phyloP scores from a whole-genome alignment of 1,140 invertebrate genomes.

The honey bee (Apis mellifera) region Amel_HAv3.1 CM009941.2:10450501-10451000 shows the following conservation, averaged over 20 bases:
- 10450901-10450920: background rate
- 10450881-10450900: background rate
- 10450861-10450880: rapidly evolving
- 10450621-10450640: no score
- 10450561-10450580: no score
- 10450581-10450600: no score
- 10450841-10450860: background rate
- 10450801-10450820: background rate
- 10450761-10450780: no score
- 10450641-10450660: no score
- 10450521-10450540: no score
- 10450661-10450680: background rate
- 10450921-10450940: background rate
- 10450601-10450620: no score
- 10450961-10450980: background rate
- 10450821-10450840: background rate
- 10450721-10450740: background rate
- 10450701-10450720: background rate
- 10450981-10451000: background rate
- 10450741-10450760: background rate
- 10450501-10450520: no score
- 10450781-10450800: no score
- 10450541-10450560: no score
- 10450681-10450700: background rate
- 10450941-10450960: background rate